Base-by-base conservation (phyloP, 2,888 invertebrate species). In the Mallateleia sp. region DNA sequence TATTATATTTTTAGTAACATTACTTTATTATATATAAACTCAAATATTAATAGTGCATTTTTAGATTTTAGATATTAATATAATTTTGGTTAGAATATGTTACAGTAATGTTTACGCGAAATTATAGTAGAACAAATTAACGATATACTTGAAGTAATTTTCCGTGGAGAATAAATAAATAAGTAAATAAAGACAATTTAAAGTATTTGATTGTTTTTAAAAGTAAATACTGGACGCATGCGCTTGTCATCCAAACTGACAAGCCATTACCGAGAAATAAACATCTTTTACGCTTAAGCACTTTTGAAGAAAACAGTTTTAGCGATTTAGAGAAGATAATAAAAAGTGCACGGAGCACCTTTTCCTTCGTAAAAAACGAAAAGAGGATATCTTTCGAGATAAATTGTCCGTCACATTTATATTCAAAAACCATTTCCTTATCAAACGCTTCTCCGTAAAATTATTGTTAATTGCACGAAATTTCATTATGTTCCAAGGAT, bases 201-300 rank as follows among this genome's bases (percentile, higher is more conserved):
- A n/a, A n/a, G n/a, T n/a, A n/a, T n/a, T n/a, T n/a, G n/a, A n/a
- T 14, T 45, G 32, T 50, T 66, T 47, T 66, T 47, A 28, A 47
- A 18, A 66, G 47, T 20, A 11, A 28, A 69, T 52, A 52, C 24
- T 38, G 34, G 25, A 45, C 42, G 24, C 38, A 22, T 18, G 34
- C 69, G 11, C 50, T 34, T 34, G 38, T 69, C 24, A 54, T 32
- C 11, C 24, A 8, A 62, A 54, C 69, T 69, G 38, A 54, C 54
- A 69, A 38, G 38, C 69, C 34, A 69, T 69, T 54, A 69, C 9
- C 38, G 24, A 38, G 38, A 52, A 22, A 69, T 52, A 69, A 54
- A 69, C 69, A 69, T 69, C 69, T 69, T 54, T 69, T 54, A 54
- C 54, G 18, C 38, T 69, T 24, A 54, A 69, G 54, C 20, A 69